Evolutionary conservation across 2,797 vertebrate species (phyloP), one percentile per base, ranked within the genome.

Genomic region (Centropyge bicolor): DNA sequence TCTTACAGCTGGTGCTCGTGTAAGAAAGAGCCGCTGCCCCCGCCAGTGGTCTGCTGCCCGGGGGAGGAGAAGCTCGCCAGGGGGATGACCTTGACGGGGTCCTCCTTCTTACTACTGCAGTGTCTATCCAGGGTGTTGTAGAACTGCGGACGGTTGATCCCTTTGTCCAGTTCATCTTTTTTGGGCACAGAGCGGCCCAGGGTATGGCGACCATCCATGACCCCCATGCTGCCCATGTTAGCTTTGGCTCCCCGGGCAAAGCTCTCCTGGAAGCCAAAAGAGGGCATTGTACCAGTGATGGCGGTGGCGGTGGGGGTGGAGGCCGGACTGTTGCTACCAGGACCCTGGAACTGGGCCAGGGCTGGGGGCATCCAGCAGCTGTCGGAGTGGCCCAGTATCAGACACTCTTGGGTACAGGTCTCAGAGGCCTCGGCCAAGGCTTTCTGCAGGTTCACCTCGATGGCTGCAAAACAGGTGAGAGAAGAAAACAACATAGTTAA

Each of bases 341-440:
- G 89, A 92, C 95, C 90, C 87, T 97, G 97, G 84, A 96, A 96
- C 79, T 97, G 97, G 82, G 95, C 95, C 95, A 99, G 86, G 0
- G 96, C 95, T 40, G 96, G 96, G 19, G 98, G 98, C 98, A 99
- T 99, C 98, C 98, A 99, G 94, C 98, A 99, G 96, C 97, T 97
- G 95, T 99, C 98, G 4, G 98, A 99, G 91, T 99, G 98, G 89
- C 98, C 98, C 31, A 99, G 95, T 94, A 98, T 97, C 87, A 99
- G 96, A 88, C 98, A 99, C 94, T 99, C 98, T 93, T 98, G 98
- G 7, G 98, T 99, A 87, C 97, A 99, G 94, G 97, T 99, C 93
- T 99, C 97, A 0, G 97, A 99, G 82, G 96, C 97, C 89, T 99
- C 98, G 3, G 97, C 96, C 83, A 99, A 88, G 56, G 97, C 98